phyloP scores from a whole-genome alignment of 2,888 invertebrate species.

The Cyclophora punctaria region DNA sequence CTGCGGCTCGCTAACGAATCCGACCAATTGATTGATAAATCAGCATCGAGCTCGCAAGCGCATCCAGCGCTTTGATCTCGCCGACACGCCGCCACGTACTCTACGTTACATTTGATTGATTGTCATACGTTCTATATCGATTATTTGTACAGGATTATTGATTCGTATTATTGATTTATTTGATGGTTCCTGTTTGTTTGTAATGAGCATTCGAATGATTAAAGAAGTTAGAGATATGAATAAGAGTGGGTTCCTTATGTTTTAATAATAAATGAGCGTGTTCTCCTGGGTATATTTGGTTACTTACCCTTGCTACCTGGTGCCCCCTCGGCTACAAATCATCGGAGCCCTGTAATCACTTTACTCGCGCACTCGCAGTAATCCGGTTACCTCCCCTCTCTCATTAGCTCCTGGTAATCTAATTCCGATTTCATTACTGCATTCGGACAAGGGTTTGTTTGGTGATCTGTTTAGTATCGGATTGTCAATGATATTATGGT shows the following conservation, averaged over 20 bases:
- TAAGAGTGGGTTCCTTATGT: too few species aligned
- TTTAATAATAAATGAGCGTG: too few species aligned
- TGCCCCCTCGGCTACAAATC: constrained; percentile 13
- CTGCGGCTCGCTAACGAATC: constrained; percentile 35
- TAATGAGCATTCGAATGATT: too few species aligned
- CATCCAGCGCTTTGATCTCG: constrained; percentile 14
- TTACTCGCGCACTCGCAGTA: constrained; percentile 22
- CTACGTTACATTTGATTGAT: constrained; percentile 6
- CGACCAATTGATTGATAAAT: constrained; percentile 40
- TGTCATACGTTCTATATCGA: not conserved
- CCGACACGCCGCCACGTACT: constrained; percentile 4
- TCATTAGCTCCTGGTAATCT: constrained; percentile 55
- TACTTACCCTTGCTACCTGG: constrained; percentile 3
- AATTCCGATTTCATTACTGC: constrained; percentile 56
- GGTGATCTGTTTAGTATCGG: too few species aligned
- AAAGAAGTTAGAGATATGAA: too few species aligned
- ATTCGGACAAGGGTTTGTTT: too few species aligned
- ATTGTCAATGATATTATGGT: too few species aligned
- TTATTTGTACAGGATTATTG: not conserved
- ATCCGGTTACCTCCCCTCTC: constrained; percentile 44
- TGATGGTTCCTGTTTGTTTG: not conserved
- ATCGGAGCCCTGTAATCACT: constrained; percentile 24
- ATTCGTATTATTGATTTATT: not conserved
- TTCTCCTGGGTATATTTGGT: not conserved
- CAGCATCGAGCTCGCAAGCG: constrained; percentile 24